phyloP scores from a whole-genome alignment of 2,797 vertebrate genomes.

The Cirrhinus molitorella region DNA sequence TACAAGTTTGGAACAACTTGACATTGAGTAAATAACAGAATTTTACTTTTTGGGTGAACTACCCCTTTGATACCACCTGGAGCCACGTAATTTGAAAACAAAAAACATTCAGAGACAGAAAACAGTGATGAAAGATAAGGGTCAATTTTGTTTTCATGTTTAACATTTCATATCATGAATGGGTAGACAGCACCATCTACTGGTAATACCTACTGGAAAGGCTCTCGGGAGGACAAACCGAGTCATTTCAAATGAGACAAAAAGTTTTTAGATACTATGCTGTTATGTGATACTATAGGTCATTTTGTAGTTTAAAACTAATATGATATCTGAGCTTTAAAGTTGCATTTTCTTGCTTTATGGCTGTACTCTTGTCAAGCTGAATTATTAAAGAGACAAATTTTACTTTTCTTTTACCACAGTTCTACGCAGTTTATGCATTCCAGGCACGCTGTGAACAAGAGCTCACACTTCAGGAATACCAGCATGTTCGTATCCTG shows the following conservation, averaged over 20 bases:
- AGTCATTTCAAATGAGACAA: neutral
- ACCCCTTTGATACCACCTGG: too few relatives aligned
- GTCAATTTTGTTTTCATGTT: neutral
- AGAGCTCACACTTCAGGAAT: slow-evolving; percentile 93
- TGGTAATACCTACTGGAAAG: slow-evolving; percentile 50
- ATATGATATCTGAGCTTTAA: neutral
- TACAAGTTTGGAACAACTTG: too few relatives aligned
- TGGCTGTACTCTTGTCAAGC: neutral
- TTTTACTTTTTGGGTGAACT: too few relatives aligned
- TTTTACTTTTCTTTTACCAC: slow-evolving; percentile 55
- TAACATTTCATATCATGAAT: neutral
- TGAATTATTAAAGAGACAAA: neutral
- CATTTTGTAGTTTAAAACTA: neutral
- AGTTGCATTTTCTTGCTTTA: neutral
- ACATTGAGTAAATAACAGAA: too few relatives aligned
- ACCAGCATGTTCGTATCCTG: slow-evolving; percentile 91
- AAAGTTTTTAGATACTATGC: neutral
- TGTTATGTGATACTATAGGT: neutral
- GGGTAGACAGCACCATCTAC: slow-evolving; percentile 59
- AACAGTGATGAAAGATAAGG: neutral
- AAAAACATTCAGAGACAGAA: neutral
- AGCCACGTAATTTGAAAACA: neutral
- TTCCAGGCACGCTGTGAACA: slow-evolving; percentile 93
- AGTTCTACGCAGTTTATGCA: slow-evolving; percentile 97
- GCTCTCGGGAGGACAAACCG: too few relatives aligned